phyloP scores from a whole-genome alignment of 1,140 invertebrate species.

The Orius laevigatus region DNA sequence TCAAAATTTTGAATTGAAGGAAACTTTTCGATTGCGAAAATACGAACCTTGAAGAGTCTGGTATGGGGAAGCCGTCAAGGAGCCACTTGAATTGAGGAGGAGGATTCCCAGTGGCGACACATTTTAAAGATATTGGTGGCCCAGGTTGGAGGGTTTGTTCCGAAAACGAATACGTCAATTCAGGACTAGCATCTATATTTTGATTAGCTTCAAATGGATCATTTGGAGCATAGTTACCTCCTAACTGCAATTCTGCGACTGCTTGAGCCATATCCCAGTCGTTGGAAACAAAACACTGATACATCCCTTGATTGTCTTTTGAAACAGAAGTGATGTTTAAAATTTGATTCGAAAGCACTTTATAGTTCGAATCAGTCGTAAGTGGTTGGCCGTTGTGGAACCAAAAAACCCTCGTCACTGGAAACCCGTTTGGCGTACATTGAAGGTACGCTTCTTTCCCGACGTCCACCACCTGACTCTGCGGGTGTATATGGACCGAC shows the following conservation, averaged over 20 bases:
- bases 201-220: not conserved
- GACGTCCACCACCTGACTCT: constrained; percentile 58
- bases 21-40: constrained; percentile 3
- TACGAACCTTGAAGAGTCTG: constrained; percentile 39
- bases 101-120: constrained; percentile 78
- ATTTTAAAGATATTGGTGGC: constrained; percentile 73
- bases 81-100: constrained; percentile 78
- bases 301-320: constrained; percentile 68
- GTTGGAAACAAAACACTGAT: constrained; percentile 76
- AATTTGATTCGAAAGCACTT: constrained; percentile 26
- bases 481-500: constrained; percentile 52
- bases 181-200: constrained; percentile 59
- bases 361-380: constrained; percentile 14
- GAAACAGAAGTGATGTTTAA: constrained; percentile 46
- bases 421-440: constrained; percentile 72
- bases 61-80: constrained; percentile 70
- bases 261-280: constrained; percentile 73
- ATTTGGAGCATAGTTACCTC: constrained; percentile 40
- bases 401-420: constrained; percentile 65
- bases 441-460: constrained; percentile 67
- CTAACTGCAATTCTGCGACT: constrained; percentile 61
- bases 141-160: constrained; percentile 79
- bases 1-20: constrained; percentile 8
- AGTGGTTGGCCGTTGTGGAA: constrained; percentile 47
- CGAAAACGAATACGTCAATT: constrained; percentile 74